A percentile compares a stretch with the other conserved stretches of the same genome.
phyloP scores from a whole-genome alignment of 92 coral and sea anemone species.

The Pocillopora grandis region DNA sequence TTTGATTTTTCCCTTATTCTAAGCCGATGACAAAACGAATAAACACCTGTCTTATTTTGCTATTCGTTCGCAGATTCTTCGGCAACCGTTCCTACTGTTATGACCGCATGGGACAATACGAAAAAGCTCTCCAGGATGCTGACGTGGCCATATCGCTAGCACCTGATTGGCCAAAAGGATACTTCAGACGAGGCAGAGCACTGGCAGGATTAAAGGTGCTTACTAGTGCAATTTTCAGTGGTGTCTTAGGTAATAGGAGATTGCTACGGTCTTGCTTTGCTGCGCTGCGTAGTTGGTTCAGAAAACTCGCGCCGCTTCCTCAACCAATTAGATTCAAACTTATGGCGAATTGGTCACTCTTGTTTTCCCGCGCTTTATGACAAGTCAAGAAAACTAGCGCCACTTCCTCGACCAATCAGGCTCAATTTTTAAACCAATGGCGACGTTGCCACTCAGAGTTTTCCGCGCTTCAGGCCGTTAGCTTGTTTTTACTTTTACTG shows the following conservation, averaged over 20 bases:
- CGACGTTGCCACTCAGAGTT: background rate
- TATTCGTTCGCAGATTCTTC: conserved; percentile 69
- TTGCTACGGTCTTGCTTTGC: too few species aligned
- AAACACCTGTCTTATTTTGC: background rate
- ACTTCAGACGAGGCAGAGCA: conserved; percentile 95
- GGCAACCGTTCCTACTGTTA: conserved; percentile 98
- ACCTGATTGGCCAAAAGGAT: conserved; percentile 98
- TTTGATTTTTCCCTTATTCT: background rate
- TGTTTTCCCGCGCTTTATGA: too few species aligned
- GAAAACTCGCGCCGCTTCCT: background rate
- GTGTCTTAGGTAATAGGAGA: too few species aligned
- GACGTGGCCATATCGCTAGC: conserved; percentile 93
- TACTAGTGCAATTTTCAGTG: background rate
- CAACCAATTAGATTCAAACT: too few species aligned
- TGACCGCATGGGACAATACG: conserved; percentile 91
- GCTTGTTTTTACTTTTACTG: background rate
- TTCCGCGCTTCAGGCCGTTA: background rate
- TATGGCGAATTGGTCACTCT: too few species aligned
- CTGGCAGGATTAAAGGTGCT: conserved; percentile 90
- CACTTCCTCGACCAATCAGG: too few species aligned
- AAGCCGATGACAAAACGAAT: background rate
- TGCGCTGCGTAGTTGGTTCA: background rate
- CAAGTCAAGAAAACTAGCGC: too few species aligned
- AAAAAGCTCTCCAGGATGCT: conserved; percentile 96
- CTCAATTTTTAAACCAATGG: too few species aligned